A percentile compares a stretch with the other conserved stretches of the same genome.
Conservation (phyloP, 1,140 invertebrate species). For the Drosophila arawakana region DNA sequence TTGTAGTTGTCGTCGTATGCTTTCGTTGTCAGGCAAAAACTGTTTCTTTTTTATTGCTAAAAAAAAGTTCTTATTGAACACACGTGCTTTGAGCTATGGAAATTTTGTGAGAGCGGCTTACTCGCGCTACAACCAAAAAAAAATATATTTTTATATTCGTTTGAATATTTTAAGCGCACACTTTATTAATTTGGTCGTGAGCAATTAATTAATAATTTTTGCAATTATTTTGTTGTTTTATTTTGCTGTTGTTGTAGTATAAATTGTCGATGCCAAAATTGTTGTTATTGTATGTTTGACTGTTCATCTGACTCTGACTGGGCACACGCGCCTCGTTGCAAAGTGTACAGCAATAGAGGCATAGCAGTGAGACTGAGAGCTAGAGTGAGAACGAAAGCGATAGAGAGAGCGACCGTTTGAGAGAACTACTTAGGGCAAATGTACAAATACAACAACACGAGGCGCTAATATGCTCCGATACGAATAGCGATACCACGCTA, state of each 20-base stretch:
- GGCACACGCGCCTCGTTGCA: constrained; percentile 62
- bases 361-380: background rate
- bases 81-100: constrained; percentile 41
- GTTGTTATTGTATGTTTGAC: constrained; percentile 41
- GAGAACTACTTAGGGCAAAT: constrained; percentile 54
- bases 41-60: constrained; percentile 27
- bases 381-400: constrained; percentile 6
- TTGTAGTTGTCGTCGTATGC: constrained; percentile 5
- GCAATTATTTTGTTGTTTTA: constrained; percentile 11
- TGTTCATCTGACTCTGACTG: constrained; percentile 58
- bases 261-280: constrained; percentile 33
- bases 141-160: no score
- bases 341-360: constrained; percentile 47
- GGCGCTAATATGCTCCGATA: constrained; percentile 13
- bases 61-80: constrained; percentile 37
- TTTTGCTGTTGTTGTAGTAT: background rate
- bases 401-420: constrained; percentile 16
- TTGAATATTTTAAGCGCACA: constrained; percentile 16
- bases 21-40: constrained; percentile 38
- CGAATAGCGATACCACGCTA: constrained; percentile 16
- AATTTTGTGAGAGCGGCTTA: constrained; percentile 8
- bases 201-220: constrained; percentile 29
- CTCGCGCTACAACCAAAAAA: background rate
- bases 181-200: constrained; percentile 17
- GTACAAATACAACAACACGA: constrained; percentile 53